Evolutionary conservation across 2,797 vertebrate genomes (phyloP).

Genomic region (Malurus splendens): DNA sequence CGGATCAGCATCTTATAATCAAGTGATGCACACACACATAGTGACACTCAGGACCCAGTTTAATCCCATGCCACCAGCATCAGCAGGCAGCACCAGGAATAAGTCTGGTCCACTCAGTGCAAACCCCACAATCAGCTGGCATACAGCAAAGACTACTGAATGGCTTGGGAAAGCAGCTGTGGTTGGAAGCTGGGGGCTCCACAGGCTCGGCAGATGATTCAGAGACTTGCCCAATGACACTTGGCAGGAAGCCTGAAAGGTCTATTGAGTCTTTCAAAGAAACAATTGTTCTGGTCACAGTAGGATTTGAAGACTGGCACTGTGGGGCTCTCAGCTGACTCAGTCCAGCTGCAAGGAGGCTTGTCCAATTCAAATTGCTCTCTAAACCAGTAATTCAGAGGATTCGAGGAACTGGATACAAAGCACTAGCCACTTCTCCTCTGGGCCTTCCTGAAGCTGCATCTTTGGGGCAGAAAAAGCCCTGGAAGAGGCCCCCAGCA

Average conservation of each 20-base stretch:
- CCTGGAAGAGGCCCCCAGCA: neutral
- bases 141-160: constrained; percentile 52
- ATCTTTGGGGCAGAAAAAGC: neutral
- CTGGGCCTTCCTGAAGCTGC: neutral
- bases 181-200: neutral
- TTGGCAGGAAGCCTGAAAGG: neutral
- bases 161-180: neutral
- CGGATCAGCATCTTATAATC: neutral
- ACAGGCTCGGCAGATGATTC: neutral
- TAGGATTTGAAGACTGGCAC: neutral
- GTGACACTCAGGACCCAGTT: neutral
- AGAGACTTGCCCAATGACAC: neutral
- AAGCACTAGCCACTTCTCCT: neutral
- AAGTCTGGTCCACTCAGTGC: constrained; percentile 18
- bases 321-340: constrained; percentile 19
- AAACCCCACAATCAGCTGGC: neutral
- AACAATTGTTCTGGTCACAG: neutral
- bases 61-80: neutral
- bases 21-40: constrained; percentile 7
- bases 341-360: neutral
- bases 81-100: neutral
- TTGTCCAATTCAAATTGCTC: neutral
- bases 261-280: neutral
- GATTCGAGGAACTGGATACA: neutral
- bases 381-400: neutral